These are phyloP conservation scores for Erebia palarica DNA, from an alignment of 2,888 invertebrate genomes.

Conservation along the genomic window DNA sequence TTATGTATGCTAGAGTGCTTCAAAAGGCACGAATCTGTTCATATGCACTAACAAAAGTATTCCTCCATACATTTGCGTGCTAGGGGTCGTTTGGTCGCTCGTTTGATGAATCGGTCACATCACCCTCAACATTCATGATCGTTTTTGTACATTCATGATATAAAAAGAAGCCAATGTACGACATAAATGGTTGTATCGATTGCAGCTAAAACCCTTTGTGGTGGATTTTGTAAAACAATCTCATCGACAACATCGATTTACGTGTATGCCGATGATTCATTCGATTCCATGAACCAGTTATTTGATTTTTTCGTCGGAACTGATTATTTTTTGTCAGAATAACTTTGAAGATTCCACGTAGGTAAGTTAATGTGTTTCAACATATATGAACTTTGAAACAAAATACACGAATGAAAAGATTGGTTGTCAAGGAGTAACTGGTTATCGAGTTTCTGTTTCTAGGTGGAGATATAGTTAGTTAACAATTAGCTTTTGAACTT, in stretches of 20 bases:
- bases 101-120: conserved; percentile 2
- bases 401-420: conserved; percentile 2
- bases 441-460: conserved; percentile 3
- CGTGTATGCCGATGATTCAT: conserved; percentile 60
- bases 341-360: conserved; percentile 1
- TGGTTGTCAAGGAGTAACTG: neutral
- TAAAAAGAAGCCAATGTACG: conserved; percentile 34
- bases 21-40: neutral
- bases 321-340: conserved; percentile 35
- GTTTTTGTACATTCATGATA: conserved; percentile 15
- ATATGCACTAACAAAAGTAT: neutral
- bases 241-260: conserved; percentile 58
- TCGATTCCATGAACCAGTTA: conserved; percentile 51
- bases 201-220: conserved; percentile 62
- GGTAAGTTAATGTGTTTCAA: neutral
- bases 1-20: neutral
- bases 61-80: neutral
- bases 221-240: conserved; percentile 64
- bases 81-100: neutral
- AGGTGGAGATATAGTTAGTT: too few relatives aligned
- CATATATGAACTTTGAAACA: conserved; percentile 4
- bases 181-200: conserved; percentile 18
- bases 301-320: conserved; percentile 41
- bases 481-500: neutral
- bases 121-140: conserved; percentile 5